These are phyloP conservation scores for Dryadula phaetusa DNA, from an alignment of 2,888 invertebrate species.

Conservation along the genomic window DNA sequence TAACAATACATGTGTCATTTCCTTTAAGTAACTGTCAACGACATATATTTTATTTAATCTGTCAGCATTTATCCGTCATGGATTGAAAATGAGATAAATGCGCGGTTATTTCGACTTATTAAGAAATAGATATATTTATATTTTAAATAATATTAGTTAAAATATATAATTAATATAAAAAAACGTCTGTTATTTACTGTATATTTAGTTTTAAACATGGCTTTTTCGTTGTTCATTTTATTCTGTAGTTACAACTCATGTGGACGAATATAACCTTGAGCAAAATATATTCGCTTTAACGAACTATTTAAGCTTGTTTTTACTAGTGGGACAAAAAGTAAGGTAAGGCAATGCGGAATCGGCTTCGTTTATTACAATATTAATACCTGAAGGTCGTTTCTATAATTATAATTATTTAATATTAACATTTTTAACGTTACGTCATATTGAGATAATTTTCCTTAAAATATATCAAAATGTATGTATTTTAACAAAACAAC, in stretches of 20 bases:
- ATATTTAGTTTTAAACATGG: neutral
- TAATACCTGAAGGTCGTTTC: conserved; percentile 6
- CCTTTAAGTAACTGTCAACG: neutral
- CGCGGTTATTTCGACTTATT: conserved; percentile 21
- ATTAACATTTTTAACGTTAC: conserved; percentile 3
- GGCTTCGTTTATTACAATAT: neutral
- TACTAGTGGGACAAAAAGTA: neutral
- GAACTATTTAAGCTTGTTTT: neutral
- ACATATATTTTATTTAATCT: neutral
- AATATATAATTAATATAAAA: neutral
- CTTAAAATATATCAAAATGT: no score
- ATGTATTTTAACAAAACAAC: neutral
- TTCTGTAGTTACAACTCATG: neutral
- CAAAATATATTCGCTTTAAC: conserved; percentile 8
- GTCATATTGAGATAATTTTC: conserved; percentile 10
- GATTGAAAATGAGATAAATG: conserved; percentile 11
- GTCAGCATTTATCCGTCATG: neutral
- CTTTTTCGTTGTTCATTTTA: neutral
- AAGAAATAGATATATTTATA: neutral
- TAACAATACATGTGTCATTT: neutral
- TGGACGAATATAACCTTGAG: conserved; percentile 18
- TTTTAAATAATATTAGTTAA: neutral
- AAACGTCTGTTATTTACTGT: neutral
- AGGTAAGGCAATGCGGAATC: conserved; percentile 7
- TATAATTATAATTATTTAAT: neutral